Evolutionary conservation across 2,113 vertebrate species (phyloP).

Genomic region (Falco punctatus): DNA sequence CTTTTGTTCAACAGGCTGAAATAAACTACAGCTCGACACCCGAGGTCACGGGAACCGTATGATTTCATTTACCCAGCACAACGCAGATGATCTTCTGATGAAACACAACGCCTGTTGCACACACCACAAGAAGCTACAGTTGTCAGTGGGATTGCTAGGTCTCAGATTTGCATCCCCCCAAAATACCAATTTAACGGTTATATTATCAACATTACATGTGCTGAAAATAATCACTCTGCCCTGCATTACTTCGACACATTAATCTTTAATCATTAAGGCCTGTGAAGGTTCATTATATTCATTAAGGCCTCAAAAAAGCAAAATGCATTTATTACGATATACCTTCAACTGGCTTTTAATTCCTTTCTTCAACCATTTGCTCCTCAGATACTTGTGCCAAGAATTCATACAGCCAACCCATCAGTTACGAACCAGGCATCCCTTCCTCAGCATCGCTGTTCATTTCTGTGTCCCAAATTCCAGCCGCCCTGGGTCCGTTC

Average conservation of each 20-base stretch:
- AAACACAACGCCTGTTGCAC: background rate
- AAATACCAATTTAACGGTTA: background rate
- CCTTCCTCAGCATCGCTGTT: background rate
- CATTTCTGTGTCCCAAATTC: background rate
- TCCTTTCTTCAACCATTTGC: background rate
- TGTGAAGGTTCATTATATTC: background rate
- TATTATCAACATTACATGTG: background rate
- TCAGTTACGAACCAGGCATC: background rate
- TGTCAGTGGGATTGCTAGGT: background rate
- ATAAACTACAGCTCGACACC: background rate
- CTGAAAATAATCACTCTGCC: background rate
- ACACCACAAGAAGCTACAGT: background rate
- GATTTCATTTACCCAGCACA: background rate
- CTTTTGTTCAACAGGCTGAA: background rate
- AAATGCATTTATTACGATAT: background rate
- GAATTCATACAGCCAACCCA: background rate
- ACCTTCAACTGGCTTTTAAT: background rate
- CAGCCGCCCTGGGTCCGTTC: background rate
- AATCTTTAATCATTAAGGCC: conserved; percentile 13
- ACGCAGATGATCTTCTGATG: background rate
- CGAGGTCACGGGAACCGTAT: background rate
- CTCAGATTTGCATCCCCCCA: background rate
- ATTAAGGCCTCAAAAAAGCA: conserved; percentile 44
- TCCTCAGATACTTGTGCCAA: conserved; percentile 33
- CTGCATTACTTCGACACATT: background rate